Conservation (phyloP, 2,888 invertebrate genomes). For the Eurois occulta region DNA sequence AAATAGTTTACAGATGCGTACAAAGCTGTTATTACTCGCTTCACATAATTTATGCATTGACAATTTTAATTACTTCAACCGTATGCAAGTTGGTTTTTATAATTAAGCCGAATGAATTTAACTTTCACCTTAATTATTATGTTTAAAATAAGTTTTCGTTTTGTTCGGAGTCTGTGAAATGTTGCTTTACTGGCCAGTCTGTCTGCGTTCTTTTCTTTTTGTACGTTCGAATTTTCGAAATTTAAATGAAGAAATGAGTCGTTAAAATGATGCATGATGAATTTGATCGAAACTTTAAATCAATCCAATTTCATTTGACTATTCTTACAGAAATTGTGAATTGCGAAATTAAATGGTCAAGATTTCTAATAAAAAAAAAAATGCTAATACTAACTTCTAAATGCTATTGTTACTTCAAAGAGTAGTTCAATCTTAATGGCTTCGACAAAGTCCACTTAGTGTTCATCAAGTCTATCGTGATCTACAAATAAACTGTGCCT, state of each 20-base stretch:
- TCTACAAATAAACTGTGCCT: constrained; percentile 66
- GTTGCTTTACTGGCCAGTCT: constrained; percentile 48
- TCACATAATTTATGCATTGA: constrained; percentile 85
- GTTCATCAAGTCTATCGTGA: constrained; percentile 57
- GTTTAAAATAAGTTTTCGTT: constrained; percentile 68
- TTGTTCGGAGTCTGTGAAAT: constrained; percentile 58
- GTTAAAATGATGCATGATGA: background rate
- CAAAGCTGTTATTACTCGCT: constrained; percentile 81
- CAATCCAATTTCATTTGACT: background rate
- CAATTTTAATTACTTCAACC: constrained; percentile 80
- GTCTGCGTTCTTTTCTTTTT: constrained; percentile 10
- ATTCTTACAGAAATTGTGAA: background rate
- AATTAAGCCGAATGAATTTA: constrained; percentile 74
- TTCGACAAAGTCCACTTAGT: constrained; percentile 50
- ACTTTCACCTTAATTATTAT: constrained; percentile 73
- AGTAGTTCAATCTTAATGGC: constrained; percentile 40
- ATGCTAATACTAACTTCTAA: constrained; percentile 31
- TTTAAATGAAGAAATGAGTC: constrained; percentile 16
- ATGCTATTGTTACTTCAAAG: constrained; percentile 29
- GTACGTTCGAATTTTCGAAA: constrained; percentile 32
- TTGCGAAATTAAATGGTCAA: background rate
- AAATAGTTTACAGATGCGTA: constrained; percentile 84
- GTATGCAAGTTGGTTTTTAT: constrained; percentile 80
- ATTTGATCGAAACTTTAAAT: background rate
- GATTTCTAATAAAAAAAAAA: constrained; percentile 18